These are phyloP conservation scores for Cossypha heuglini DNA, from an alignment of 2,797 vertebrate species.

Conservation along the genomic window DNA sequence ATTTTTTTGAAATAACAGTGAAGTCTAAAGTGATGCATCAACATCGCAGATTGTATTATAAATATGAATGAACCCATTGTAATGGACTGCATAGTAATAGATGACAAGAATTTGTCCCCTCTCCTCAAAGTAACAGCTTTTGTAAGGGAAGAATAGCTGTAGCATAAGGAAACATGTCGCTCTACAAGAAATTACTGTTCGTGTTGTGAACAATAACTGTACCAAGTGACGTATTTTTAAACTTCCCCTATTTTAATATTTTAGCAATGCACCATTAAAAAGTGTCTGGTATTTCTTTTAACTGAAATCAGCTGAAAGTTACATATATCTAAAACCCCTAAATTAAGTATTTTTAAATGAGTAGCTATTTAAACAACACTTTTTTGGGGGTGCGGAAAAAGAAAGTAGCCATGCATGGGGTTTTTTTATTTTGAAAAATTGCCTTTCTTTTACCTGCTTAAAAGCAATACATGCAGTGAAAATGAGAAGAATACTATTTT, in stretches of 20 bases:
- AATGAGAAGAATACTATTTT: not conserved
- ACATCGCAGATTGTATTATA: conserved; percentile 75
- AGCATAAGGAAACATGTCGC: conserved; percentile 48
- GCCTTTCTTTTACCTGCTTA: conserved; percentile 1
- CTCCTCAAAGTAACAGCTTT: conserved; percentile 46
- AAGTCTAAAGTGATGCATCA: conserved; percentile 72
- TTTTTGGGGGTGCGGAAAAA: fast-evolving
- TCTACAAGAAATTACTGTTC: conserved; percentile 49
- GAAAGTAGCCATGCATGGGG: not conserved
- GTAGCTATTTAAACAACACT: conserved; percentile 3
- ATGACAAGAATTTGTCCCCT: conserved; percentile 28
- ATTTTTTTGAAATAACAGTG: conserved; percentile 78
- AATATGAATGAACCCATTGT: conserved; percentile 75
- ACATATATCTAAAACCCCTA: not conserved
- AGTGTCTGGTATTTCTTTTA: conserved; percentile 46
- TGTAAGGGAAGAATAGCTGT: conserved; percentile 33
- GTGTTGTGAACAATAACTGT: conserved; percentile 34
- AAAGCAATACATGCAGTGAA: not conserved
- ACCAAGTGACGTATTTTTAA: conserved; percentile 39
- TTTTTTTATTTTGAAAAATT: not conserved
- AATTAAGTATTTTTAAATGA: not conserved
- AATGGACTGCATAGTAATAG: conserved; percentile 54
- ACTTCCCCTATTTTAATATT: conserved; percentile 26
- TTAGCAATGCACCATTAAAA: conserved; percentile 37
- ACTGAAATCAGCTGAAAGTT: conserved; percentile 25